Percentiles rank a stretch among this genome's conserved stretches.
Conservation (phyloP, 2,797 vertebrate species). For the Acanthurus tractus region DNA sequence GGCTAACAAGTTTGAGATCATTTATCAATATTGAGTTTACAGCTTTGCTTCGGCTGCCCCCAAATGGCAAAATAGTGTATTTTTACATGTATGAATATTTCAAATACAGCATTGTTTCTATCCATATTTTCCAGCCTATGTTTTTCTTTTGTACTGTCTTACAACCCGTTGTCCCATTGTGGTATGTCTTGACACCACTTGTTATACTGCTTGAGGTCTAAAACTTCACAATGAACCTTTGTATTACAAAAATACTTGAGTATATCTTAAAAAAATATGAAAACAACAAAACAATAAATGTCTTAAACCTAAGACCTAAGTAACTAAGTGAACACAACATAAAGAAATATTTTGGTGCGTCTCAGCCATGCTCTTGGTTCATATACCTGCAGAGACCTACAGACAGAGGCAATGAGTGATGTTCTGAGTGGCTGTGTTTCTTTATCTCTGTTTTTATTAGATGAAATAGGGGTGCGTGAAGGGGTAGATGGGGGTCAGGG, state of each 20-base stretch:
- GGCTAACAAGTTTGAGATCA: too few relatives aligned
- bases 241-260: background rate
- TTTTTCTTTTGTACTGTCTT: too few relatives aligned
- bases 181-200: too few relatives aligned
- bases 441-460: slow-evolving; percentile 54
- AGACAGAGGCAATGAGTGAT: slow-evolving; percentile 49
- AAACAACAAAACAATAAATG: background rate
- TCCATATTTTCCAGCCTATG: too few relatives aligned
- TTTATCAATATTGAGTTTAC: background rate
- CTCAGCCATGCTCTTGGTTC: background rate
- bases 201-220: background rate
- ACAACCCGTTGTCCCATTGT: too few relatives aligned
- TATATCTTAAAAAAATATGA: background rate
- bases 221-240: background rate
- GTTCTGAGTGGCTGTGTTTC: slow-evolving; percentile 36
- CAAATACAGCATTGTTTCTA: too few relatives aligned
- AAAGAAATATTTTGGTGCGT: background rate
- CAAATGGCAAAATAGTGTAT: background rate
- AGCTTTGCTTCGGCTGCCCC: background rate
- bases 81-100: too few relatives aligned
- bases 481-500: slow-evolving; percentile 48
- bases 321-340: background rate
- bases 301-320: too few relatives aligned
- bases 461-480: slow-evolving; percentile 35
- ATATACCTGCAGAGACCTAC: slow-evolving; percentile 10